Evolutionary conservation across 2,888 invertebrate genomes (phyloP).

Genomic region (Gastracanthus pulcherrimus): DNA sequence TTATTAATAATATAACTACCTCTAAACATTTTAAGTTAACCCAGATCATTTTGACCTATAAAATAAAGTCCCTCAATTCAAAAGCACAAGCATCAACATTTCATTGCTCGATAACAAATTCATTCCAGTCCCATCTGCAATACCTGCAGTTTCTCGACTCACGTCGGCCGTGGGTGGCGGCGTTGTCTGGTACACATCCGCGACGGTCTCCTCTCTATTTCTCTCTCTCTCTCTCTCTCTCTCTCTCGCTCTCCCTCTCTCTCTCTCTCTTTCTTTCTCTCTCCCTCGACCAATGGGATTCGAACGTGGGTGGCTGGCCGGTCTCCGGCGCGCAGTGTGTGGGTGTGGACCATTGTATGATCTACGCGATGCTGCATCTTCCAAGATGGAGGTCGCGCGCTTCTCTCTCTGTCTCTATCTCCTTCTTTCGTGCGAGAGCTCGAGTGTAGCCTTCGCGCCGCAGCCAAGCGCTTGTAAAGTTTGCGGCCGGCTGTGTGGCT

Average conservation of each 20-base stretch:
- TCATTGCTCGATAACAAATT: background rate
- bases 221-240: conserved; percentile 1
- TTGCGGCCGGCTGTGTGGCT: background rate
- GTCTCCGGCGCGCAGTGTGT: conserved; percentile 30
- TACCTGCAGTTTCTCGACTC: background rate
- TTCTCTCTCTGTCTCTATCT: background rate
- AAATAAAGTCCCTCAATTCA: no score
- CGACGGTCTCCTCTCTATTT: background rate
- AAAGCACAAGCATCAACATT: background rate
- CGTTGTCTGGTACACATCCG: conserved; percentile 2
- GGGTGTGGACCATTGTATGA: conserved; percentile 66
- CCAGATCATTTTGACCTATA: no score
- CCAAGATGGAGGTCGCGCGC: conserved; percentile 72
- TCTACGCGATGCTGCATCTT: conserved; percentile 69
- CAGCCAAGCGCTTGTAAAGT: conserved; percentile 1
- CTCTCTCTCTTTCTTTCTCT: conserved; percentile 27
- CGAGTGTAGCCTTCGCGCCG: background rate
- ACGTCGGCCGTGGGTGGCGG: conserved; percentile 52
- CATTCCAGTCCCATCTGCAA: background rate
- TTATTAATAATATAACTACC: no score
- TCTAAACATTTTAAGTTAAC: no score
- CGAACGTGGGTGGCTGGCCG: conserved; percentile 70
- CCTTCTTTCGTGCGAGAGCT: no score
- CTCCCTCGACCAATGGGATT: conserved; percentile 69
- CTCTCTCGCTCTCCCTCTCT: background rate